phyloP scores from a whole-genome alignment of 2,888 invertebrate species.

The Dynastes maya region DNA sequence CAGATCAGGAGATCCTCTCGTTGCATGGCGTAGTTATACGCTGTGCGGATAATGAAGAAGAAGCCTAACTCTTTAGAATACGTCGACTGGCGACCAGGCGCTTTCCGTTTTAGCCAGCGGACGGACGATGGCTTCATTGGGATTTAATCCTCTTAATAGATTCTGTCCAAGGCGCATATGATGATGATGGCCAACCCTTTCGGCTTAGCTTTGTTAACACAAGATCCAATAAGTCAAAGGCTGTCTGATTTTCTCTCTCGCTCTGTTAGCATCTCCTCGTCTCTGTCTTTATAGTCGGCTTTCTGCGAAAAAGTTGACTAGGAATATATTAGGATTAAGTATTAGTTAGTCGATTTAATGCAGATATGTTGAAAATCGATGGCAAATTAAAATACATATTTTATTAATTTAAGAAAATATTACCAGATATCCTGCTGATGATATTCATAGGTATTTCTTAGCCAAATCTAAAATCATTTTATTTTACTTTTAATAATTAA shows the following conservation, averaged over 20 bases:
- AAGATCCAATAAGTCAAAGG: slow-evolving; percentile 69
- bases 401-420: no score
- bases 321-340: slow-evolving; percentile 42
- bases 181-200: slow-evolving; percentile 66
- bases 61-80: slow-evolving; percentile 61
- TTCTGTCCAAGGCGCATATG: slow-evolving; percentile 69
- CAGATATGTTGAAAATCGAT: neutral
- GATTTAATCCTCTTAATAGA: slow-evolving; percentile 72
- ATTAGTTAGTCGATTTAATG: slow-evolving; percentile 12
- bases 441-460: no score
- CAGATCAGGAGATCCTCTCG: slow-evolving; percentile 24
- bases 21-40: slow-evolving; percentile 14
- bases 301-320: slow-evolving; percentile 18
- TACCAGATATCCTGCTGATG: no score
- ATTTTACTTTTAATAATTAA: no score
- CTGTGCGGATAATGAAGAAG: slow-evolving; percentile 67
- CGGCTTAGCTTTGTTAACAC: slow-evolving; percentile 70
- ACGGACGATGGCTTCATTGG: slow-evolving; percentile 69
- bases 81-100: slow-evolving; percentile 48
- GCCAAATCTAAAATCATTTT: no score
- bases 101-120: slow-evolving; percentile 50
- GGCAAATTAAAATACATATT: neutral
- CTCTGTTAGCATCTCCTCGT: neutral
- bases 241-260: slow-evolving; percentile 3
- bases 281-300: neutral